These are phyloP conservation scores for Drosophila bipectinata DNA, from an alignment of 1,140 invertebrate genomes.

Conservation along the genomic window DNA sequence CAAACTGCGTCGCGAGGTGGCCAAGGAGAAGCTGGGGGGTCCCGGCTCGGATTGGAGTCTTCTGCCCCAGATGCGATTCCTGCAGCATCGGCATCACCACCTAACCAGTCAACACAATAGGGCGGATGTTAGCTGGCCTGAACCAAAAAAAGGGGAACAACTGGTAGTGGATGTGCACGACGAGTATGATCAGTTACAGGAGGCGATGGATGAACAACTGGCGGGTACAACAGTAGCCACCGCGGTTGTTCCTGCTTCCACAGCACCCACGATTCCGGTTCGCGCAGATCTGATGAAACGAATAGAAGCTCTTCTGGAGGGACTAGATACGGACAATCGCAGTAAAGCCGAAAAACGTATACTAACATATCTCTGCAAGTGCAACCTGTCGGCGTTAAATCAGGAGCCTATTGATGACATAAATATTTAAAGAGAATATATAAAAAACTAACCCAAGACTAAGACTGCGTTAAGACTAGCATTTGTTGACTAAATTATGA, in stretches of 20 bases:
- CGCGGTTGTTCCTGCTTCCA: not conserved
- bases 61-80: slow-evolving; percentile 56
- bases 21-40: slow-evolving; percentile 41
- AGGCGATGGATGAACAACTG: slow-evolving; percentile 80
- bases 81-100: slow-evolving; percentile 42
- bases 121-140: slow-evolving; percentile 21
- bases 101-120: slow-evolving; percentile 12
- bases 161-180: slow-evolving; percentile 57
- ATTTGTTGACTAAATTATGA: too few relatives aligned
- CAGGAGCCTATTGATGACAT: slow-evolving; percentile 74
- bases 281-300: slow-evolving; percentile 48
- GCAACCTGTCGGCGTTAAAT: slow-evolving; percentile 63
- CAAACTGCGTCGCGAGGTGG: slow-evolving; percentile 50
- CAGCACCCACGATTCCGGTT: not conserved
- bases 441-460: too few relatives aligned
- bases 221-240: not conserved
- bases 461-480: too few relatives aligned
- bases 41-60: slow-evolving; percentile 62
- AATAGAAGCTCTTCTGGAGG: slow-evolving; percentile 70
- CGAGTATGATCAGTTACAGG: slow-evolving; percentile 71
- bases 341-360: slow-evolving; percentile 70
- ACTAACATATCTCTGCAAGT: slow-evolving; percentile 72
- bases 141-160: slow-evolving; percentile 10
- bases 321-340: slow-evolving; percentile 60
- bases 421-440: slow-evolving; percentile 44